A percentile compares a stretch with the other conserved stretches of the same genome.
These are phyloP conservation scores for Dendroctonus ponderosae DNA, from an alignment of 1,140 invertebrate genomes.

Conservation along the genomic window DNA sequence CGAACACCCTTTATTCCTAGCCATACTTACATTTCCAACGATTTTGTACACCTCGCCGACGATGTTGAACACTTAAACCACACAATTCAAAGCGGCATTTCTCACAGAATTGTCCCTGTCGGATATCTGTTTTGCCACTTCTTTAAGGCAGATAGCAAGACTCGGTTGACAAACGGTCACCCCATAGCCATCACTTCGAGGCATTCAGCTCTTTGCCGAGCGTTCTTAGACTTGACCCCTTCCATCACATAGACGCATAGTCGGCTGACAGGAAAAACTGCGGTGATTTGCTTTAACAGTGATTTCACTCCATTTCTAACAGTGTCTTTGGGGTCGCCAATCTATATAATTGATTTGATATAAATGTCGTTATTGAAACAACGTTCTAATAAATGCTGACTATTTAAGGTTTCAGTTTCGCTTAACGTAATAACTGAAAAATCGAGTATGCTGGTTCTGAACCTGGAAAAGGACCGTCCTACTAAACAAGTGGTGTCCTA, in stretches of 20 bases:
- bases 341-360: slow-evolving; percentile 54
- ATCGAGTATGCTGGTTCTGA: no score
- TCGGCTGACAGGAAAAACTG: slow-evolving; percentile 86
- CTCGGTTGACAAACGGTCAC: slow-evolving; percentile 75
- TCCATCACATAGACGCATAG: slow-evolving; percentile 89
- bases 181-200: slow-evolving; percentile 81
- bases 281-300: slow-evolving; percentile 81
- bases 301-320: slow-evolving; percentile 84
- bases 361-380: no score
- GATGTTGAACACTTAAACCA: slow-evolving; percentile 86
- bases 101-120: slow-evolving; percentile 95
- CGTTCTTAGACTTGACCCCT: slow-evolving; percentile 94
- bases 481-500: no score
- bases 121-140: slow-evolving; percentile 91
- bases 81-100: slow-evolving; percentile 91
- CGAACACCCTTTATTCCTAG: no score
- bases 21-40: slow-evolving; percentile 74
- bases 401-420: no score
- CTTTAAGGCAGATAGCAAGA: slow-evolving; percentile 77
- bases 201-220: slow-evolving; percentile 92
- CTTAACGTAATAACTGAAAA: no score
- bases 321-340: slow-evolving; percentile 95
- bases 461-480: no score
- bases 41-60: slow-evolving; percentile 92
- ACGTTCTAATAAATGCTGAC: no score